A percentile compares a stretch with the other conserved stretches of the same genome.
phyloP scores from a whole-genome alignment of 1,140 invertebrate genomes.

The Drosophila hydei region DNA sequence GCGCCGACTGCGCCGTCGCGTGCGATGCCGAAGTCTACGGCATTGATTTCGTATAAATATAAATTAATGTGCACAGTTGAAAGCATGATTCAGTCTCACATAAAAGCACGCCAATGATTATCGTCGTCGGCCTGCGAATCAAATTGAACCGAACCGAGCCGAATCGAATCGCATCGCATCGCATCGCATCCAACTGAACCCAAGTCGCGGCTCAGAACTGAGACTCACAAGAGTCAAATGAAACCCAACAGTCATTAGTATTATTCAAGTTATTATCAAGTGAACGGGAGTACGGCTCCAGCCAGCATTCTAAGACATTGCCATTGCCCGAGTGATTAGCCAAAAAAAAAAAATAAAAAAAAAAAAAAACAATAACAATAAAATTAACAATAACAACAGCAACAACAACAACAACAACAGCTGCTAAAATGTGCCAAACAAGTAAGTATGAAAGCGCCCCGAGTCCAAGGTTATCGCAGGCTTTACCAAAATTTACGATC shows the following conservation, averaged over 20 bases:
- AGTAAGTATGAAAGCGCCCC: constrained; percentile 52
- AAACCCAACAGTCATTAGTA: not conserved
- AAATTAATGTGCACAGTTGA: constrained; percentile 70
- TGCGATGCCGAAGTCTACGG: too few species aligned
- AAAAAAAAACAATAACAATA: not conserved
- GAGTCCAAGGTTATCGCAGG: constrained; percentile 1
- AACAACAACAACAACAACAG: not conserved
- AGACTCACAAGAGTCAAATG: not conserved
- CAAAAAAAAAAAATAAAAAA: not conserved
- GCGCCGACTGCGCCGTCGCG: constrained; percentile 1
- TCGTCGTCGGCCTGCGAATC: constrained; percentile 51
- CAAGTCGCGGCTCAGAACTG: not conserved
- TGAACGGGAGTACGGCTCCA: constrained; percentile 10
- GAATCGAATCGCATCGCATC: too few species aligned
- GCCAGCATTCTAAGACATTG: constrained; percentile 16
- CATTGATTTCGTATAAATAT: too few species aligned
- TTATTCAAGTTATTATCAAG: too few species aligned
- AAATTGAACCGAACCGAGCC: constrained; percentile 6
- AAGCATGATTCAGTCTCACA: constrained; percentile 76
- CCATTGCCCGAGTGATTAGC: constrained; percentile 9
- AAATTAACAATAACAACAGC: not conserved
- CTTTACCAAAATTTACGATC: constrained; percentile 24
- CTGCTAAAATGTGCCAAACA: constrained; percentile 53
- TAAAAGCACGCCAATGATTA: constrained; percentile 78
- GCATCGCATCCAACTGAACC: not conserved